Evolutionary conservation across 2,888 invertebrate species (phyloP).

Genomic region (Pherbina coryleti): DNA sequence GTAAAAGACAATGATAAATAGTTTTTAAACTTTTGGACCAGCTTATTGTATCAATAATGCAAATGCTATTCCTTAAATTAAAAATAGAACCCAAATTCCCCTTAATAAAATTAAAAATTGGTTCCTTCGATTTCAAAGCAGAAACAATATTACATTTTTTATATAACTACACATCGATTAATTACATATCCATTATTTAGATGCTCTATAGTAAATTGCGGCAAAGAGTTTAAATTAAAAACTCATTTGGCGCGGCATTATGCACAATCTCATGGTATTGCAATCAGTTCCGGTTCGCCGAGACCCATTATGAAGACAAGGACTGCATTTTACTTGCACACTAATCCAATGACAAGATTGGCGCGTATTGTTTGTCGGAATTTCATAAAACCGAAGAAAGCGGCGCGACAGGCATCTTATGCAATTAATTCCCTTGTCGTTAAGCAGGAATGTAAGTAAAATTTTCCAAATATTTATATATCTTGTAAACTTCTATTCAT

Average conservation of each 20-base stretch:
- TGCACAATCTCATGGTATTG: slow-evolving; percentile 86
- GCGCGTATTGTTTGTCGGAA: slow-evolving; percentile 89
- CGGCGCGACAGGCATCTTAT: slow-evolving; percentile 88
- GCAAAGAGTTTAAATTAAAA: slow-evolving; percentile 96
- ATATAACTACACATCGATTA: neutral
- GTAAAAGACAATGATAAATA: too few relatives aligned
- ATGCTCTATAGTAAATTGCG: slow-evolving; percentile 92
- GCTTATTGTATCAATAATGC: too few relatives aligned
- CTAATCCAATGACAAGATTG: slow-evolving; percentile 89
- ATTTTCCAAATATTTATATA: neutral
- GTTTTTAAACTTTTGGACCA: too few relatives aligned
- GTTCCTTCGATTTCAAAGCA: neutral
- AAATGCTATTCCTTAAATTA: too few relatives aligned
- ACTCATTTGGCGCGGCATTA: slow-evolving; percentile 94
- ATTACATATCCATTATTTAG: slow-evolving; percentile 72
- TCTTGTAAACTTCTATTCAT: neutral
- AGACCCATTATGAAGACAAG: slow-evolving; percentile 97
- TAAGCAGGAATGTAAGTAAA: slow-evolving; percentile 86
- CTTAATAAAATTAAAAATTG: too few relatives aligned
- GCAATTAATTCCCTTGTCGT: slow-evolving; percentile 83
- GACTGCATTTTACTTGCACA: slow-evolving; percentile 95
- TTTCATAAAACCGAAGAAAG: slow-evolving; percentile 85
- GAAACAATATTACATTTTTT: neutral
- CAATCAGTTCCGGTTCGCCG: slow-evolving; percentile 82
- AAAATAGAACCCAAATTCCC: too few relatives aligned